Base-by-base conservation (phyloP, 2,888 invertebrate species). In the Eutolmus rufibarbis region DNA sequence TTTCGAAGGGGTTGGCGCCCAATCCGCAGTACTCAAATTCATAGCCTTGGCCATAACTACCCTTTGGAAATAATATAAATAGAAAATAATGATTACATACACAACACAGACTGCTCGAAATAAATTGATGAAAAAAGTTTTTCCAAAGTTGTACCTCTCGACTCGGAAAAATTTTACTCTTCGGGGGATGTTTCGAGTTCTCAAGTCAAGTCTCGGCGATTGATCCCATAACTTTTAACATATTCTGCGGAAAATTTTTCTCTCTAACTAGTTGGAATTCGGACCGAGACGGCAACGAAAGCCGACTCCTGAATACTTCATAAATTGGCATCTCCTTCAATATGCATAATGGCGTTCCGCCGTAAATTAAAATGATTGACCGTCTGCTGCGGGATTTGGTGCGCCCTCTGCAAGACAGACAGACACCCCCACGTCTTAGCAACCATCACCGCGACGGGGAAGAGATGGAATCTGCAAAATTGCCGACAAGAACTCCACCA, bases 181-280 rank as follows among this genome's bases (percentile, higher is more conserved):
- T 78, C 19, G 28, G 51, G 79, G 31, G 8, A 79, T 79, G 37
- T 79, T 79, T 79, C 31, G 16, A 79, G 51, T 51, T 23, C 66
- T 66, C 28, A 66, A 66, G 66, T 79, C 40, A 78, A 43, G 37
- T 78, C 43, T 19, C 43, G 14, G 23, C 51, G 23, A 46, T 79
- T 51, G 51, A 79, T 79, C 12, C 43, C 43, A 40, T 79, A 79
- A 51, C 46, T 51, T 79, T 46, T 12, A 79, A 79, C 46, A 56
- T 79, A 31, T 79, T 79, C 19, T 79, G 28, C 40, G 28, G 51
- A 79, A 12, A 7, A 46, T 28, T 19, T 78, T n/a, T 43, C 43
- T 23, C 78, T 37, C 78, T 78, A 78, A 78, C 78, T 23, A 79
- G 79, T 51, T 28, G 51, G 51, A 46, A 79, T 79, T 79, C 28